Percentiles rank a stretch among this genome's conserved stretches.
These are phyloP conservation scores for Tinea trinotella DNA, from an alignment of 2,888 invertebrate species.

Conservation along the genomic window DNA sequence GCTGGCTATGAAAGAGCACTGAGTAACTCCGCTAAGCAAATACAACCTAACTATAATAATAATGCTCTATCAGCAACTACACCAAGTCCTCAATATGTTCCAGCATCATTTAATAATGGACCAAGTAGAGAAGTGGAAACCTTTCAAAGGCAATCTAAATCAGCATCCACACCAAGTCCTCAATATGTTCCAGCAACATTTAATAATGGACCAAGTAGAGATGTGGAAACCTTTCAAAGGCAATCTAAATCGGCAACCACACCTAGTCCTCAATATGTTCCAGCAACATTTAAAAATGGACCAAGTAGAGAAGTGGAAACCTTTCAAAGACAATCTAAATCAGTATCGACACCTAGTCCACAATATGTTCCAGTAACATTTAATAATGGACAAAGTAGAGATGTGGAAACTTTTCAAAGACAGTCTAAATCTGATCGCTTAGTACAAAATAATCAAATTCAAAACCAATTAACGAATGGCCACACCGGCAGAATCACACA, in stretches of 20 bases:
- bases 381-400: conserved; percentile 30
- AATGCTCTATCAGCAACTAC: conserved; percentile 49
- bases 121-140: no score
- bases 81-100: conserved; percentile 43
- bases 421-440: conserved; percentile 25
- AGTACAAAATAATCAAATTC: not conserved
- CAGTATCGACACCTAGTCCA: conserved; percentile 51
- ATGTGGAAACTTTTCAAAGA: conserved; percentile 38
- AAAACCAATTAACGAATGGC: not conserved
- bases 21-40: conserved; percentile 46
- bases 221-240: conserved; percentile 38
- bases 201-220: conserved; percentile 30
- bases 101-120: conserved; percentile 34
- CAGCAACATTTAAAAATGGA: conserved; percentile 34
- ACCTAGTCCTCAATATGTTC: conserved; percentile 43
- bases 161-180: conserved; percentile 51
- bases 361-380: conserved; percentile 40
- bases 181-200: conserved; percentile 40
- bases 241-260: conserved; percentile 44
- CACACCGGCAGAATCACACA: conserved; percentile 4
- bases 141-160: no score
- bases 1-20: conserved; percentile 41
- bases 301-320: no score
- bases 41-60: conserved; percentile 39
- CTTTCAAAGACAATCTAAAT: no score